These are phyloP conservation scores for Zosterops japonicus DNA, from an alignment of 2,113 vertebrate species.

Conservation along the genomic window DNA sequence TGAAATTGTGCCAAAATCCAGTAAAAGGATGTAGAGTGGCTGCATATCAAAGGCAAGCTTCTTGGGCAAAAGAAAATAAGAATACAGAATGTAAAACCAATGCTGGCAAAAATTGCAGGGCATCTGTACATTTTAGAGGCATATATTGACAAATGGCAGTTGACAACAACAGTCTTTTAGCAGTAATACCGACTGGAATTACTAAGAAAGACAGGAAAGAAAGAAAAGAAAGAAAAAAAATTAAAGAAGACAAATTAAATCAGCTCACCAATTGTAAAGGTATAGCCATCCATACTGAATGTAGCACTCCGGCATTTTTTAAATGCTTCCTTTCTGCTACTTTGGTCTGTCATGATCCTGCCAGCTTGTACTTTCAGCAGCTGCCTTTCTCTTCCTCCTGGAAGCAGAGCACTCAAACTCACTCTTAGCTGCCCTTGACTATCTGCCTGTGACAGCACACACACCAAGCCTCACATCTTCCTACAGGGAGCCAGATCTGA, in stretches of 20 bases:
- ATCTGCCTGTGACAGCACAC: constrained; percentile 29
- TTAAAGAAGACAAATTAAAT: background rate
- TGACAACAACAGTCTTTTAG: background rate
- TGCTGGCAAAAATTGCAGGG: background rate
- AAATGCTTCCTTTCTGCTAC: constrained; percentile 88
- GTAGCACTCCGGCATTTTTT: constrained; percentile 93
- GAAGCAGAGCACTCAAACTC: background rate
- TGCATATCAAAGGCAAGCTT: background rate
- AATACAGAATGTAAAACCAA: background rate
- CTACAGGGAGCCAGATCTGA: background rate
- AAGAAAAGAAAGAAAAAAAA: background rate
- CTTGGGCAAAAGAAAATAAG: background rate
- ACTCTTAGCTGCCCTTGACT: background rate
- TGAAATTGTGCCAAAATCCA: background rate
- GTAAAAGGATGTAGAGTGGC: rapidly evolving
- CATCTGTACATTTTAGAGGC: background rate
- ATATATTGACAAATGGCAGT: background rate
- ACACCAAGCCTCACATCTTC: constrained; percentile 48
- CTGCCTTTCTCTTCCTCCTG: background rate
- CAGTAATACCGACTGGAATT: background rate
- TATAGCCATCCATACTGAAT: constrained; percentile 96
- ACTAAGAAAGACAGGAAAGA: background rate
- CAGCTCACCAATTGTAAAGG: constrained; percentile 94
- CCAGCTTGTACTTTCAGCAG: background rate
- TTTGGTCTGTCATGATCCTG: constrained; percentile 84